Conservation (phyloP, 2,113 vertebrate genomes). For the Salvelinus sp. region DNA sequence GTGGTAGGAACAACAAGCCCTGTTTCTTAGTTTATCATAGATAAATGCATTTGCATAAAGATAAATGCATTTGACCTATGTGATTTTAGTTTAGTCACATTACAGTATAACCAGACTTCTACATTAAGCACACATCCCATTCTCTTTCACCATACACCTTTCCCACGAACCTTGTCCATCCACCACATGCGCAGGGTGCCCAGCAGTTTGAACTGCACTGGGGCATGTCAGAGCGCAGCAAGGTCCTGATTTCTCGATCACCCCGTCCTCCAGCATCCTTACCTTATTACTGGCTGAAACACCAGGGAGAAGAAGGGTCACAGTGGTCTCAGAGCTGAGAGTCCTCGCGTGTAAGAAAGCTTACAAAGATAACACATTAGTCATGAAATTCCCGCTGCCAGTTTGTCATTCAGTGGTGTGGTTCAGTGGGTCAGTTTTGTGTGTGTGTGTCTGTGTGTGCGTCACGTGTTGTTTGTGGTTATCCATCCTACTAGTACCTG, state of each 20-base stretch:
- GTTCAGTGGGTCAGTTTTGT: not conserved
- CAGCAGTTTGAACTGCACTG: conserved; percentile 84
- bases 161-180: conserved; percentile 81
- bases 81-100: too few species aligned
- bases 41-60: too few species aligned
- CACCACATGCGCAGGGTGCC: conserved; percentile 83
- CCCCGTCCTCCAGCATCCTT: conserved; percentile 79
- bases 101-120: too few species aligned
- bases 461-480: not conserved
- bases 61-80: too few species aligned
- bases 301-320: conserved; percentile 11
- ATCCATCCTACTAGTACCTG: conserved; percentile 68
- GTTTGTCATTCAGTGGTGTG: too few species aligned
- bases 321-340: not conserved
- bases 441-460: not conserved
- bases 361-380: not conserved
- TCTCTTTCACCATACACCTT: not conserved
- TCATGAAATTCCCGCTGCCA: not conserved
- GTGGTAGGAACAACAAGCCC: too few species aligned
- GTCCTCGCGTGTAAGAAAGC: not conserved
- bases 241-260: conserved; percentile 75
- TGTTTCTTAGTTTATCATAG: too few species aligned
- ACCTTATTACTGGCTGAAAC: conserved; percentile 79
- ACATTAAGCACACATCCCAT: not conserved
- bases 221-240: conserved; percentile 84